A percentile compares a stretch with the other conserved stretches of the same genome.
These are phyloP conservation scores for Mesochorus sp. DNA, from an alignment of 2,888 invertebrate species.

Conservation along the genomic window DNA sequence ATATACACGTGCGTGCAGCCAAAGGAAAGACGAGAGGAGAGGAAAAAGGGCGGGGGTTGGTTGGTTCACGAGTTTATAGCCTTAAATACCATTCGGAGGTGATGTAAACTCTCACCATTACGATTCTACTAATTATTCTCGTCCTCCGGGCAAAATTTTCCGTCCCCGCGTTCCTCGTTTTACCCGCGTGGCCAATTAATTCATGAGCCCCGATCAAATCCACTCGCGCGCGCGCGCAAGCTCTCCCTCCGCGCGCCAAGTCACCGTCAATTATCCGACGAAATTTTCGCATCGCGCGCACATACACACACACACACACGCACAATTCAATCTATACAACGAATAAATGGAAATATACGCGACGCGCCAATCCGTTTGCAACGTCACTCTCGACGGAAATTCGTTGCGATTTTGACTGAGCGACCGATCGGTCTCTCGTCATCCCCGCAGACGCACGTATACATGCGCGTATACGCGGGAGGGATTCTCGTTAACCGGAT, in stretches of 20 bases:
- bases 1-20: too few relatives aligned
- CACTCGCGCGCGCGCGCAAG: conserved; percentile 40
- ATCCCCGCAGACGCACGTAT: background rate
- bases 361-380: conserved; percentile 51
- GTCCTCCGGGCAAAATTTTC: conserved; percentile 18
- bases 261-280: conserved; percentile 60
- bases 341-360: conserved; percentile 36
- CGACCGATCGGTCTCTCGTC: conserved; percentile 37
- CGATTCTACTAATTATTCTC: conserved; percentile 64
- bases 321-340: conserved; percentile 11
- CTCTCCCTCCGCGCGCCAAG: conserved; percentile 29
- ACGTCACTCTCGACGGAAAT: conserved; percentile 53
- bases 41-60: background rate
- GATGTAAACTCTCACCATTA: conserved; percentile 60
- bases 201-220: conserved; percentile 65
- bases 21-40: too few relatives aligned
- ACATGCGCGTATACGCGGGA: background rate
- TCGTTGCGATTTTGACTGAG: conserved; percentile 55
- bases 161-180: conserved; percentile 1
- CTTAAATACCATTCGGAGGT: conserved; percentile 58
- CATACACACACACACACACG: background rate
- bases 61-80: conserved; percentile 57
- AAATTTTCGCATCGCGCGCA: conserved; percentile 44
- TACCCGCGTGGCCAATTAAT: conserved; percentile 62
- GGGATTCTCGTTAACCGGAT: conserved; percentile 26